phyloP scores from a whole-genome alignment of 2,113 vertebrate genomes.

The Nesogale talazaci region DNA sequence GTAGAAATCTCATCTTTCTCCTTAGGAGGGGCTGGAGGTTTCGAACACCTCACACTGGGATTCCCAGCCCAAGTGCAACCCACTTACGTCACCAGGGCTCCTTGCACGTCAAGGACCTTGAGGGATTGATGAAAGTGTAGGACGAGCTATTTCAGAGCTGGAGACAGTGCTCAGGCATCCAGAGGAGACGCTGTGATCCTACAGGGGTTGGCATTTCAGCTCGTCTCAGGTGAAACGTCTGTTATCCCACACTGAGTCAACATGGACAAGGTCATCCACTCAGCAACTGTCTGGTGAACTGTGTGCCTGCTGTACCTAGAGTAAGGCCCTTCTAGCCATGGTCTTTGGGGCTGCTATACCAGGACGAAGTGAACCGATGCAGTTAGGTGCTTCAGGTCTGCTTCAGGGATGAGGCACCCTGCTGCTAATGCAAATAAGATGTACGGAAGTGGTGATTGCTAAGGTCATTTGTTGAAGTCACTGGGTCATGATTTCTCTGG shows the following conservation, averaged over 20 bases:
- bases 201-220: slow-evolving; percentile 24
- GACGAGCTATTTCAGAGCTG: neutral
- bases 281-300: neutral
- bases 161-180: slow-evolving; percentile 29
- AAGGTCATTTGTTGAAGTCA: neutral
- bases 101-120: too few relatives aligned
- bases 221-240: slow-evolving; percentile 45
- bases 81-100: too few relatives aligned
- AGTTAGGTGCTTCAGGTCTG: neutral
- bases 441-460: neutral
- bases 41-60: too few relatives aligned
- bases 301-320: neutral
- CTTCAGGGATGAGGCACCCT: neutral
- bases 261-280: neutral
- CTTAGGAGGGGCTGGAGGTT: too few relatives aligned
- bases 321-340: neutral
- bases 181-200: neutral
- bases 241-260: slow-evolving; percentile 41
- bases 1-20: too few relatives aligned
- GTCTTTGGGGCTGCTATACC: neutral
- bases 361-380: neutral
- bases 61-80: too few relatives aligned
- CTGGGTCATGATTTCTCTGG: neutral
- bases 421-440: neutral
- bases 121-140: neutral